These are phyloP conservation scores for Hycleus phaleratus DNA, from an alignment of 1,140 invertebrate species.

Conservation along the genomic window DNA sequence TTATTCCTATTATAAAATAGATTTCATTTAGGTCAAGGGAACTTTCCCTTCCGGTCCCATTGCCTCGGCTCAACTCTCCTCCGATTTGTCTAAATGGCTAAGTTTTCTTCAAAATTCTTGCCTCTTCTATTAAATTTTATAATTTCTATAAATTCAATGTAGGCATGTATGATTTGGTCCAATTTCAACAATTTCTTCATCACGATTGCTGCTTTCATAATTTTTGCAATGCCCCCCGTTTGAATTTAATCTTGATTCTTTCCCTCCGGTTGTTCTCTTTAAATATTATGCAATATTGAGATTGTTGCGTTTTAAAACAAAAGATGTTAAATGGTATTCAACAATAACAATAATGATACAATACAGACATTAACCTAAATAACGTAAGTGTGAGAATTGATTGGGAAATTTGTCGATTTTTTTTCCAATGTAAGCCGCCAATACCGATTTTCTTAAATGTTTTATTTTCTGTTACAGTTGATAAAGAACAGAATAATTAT, in stretches of 20 bases:
- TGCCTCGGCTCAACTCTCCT: not conserved
- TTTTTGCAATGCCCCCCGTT: no score
- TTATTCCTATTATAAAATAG: not conserved
- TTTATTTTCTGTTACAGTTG: constrained; percentile 33
- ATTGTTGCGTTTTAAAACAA: constrained; percentile 8
- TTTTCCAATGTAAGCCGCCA: no score
- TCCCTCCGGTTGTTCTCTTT: no score
- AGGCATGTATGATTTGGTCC: no score
- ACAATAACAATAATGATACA: not conserved
- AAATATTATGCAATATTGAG: constrained; percentile 2
- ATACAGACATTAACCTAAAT: constrained; percentile 14
- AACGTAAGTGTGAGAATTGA: constrained; percentile 12
- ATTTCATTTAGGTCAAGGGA: constrained; percentile 33
- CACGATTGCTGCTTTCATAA: no score
- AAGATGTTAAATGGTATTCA: constrained; percentile 1
- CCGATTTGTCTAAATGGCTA: no score
- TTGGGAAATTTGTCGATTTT: constrained; percentile 2
- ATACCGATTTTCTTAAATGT: not conserved
- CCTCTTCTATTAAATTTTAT: no score
- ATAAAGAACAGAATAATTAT: constrained; percentile 36
- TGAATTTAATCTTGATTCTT: no score
- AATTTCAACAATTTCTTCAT: no score
- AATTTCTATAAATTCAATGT: no score
- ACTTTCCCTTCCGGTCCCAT: constrained; percentile 33
- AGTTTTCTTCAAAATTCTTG: no score